Evolutionary conservation across 2,113 vertebrate species (phyloP).

Genomic region (Aepyceros melampus): DNA sequence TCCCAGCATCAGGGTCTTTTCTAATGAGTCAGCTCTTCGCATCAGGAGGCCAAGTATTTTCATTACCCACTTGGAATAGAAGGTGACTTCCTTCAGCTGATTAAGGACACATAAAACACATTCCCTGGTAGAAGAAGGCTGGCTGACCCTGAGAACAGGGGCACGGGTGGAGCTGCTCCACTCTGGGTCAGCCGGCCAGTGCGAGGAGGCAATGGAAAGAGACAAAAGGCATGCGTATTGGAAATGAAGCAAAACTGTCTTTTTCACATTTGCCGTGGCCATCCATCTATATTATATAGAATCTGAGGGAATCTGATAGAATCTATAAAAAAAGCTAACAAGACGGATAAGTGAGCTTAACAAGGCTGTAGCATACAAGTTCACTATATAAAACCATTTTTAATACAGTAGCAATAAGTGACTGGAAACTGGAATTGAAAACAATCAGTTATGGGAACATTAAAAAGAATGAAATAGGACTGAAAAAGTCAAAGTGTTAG

Average conservation of each 20-base stretch:
- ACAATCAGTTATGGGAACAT: neutral
- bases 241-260: too few species aligned
- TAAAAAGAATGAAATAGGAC: neutral
- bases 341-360: neutral
- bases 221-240: rapidly evolving
- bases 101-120: neutral
- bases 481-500: neutral
- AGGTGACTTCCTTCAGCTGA: neutral
- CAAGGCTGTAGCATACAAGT: neutral
- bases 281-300: neutral
- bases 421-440: neutral
- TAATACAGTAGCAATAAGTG: too few species aligned
- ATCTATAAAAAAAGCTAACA: neutral
- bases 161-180: rapidly evolving
- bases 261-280: neutral
- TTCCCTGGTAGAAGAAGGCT: rapidly evolving
- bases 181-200: rapidly evolving
- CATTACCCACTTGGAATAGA: neutral
- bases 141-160: rapidly evolving
- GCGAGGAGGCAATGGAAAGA: neutral
- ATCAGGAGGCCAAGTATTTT: neutral
- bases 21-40: neutral
- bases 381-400: neutral
- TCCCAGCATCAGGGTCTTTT: neutral
- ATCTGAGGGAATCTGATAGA: neutral